Conservation (phyloP, 2,113 vertebrate genomes). For the Triplophysa tibetana region DNA sequence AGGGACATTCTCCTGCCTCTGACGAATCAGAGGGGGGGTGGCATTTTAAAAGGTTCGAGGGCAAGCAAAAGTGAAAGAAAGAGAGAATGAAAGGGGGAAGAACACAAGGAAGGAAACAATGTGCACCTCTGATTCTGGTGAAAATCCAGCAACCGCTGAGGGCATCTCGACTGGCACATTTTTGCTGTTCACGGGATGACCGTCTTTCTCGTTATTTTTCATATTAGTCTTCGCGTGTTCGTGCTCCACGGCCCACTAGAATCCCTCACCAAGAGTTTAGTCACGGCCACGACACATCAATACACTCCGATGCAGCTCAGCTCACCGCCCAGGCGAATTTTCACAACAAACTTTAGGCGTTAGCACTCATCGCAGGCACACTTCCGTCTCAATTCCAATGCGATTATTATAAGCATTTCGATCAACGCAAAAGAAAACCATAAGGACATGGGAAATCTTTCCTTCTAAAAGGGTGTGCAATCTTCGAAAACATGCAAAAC, state of each 20-base stretch:
- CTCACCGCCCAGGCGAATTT: conserved; percentile 51
- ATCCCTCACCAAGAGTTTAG: conserved; percentile 56
- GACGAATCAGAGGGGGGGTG: conserved; percentile 93
- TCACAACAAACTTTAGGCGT: conserved; percentile 55
- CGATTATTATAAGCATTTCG: not conserved
- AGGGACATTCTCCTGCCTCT: conserved; percentile 89
- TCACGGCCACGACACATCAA: conserved; percentile 58
- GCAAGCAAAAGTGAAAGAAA: conserved; percentile 94
- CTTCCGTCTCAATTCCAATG: not conserved
- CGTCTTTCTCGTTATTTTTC: conserved; percentile 71
- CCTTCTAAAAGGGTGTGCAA: conserved; percentile 63
- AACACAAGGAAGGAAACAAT: conserved; percentile 69
- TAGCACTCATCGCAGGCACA: conserved; percentile 51
- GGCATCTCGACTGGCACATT: conserved; percentile 66
- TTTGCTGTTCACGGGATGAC: conserved; percentile 64
- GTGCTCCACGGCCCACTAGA: conserved; percentile 64
- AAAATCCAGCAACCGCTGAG: conserved; percentile 71
- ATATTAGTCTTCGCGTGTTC: conserved; percentile 67
- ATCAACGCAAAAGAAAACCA: not conserved
- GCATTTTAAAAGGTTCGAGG: conserved; percentile 96
- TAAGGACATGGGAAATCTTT: conserved; percentile 22
- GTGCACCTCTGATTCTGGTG: conserved; percentile 74
- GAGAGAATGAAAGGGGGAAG: conserved; percentile 74
- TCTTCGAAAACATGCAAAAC: conserved; percentile 74
- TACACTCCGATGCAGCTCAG: conserved; percentile 55